These are phyloP conservation scores for Psilopsiagon aurifrons DNA, from an alignment of 2,113 vertebrate species.

Conservation along the genomic window DNA sequence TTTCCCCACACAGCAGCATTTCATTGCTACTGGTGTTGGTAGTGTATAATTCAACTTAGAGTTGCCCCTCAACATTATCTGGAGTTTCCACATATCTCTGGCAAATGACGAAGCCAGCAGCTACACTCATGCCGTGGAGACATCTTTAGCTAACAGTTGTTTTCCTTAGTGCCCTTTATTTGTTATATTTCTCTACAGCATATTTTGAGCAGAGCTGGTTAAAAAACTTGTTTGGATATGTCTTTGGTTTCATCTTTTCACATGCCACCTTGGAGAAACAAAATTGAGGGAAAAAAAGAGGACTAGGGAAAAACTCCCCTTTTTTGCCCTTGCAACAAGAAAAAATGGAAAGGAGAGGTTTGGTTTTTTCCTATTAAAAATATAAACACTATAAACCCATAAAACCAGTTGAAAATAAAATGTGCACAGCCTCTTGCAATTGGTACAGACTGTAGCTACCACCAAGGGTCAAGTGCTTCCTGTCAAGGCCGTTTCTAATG, in stretches of 20 bases:
- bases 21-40: not conserved
- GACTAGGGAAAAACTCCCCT: not conserved
- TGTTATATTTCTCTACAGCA: not conserved
- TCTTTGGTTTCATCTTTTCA: not conserved
- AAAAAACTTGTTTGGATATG: not conserved
- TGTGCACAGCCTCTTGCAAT: not conserved
- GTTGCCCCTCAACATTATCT: not conserved
- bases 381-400: not conserved
- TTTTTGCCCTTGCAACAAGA: not conserved
- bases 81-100: not conserved
- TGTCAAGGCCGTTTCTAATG: not conserved
- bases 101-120: not conserved
- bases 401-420: not conserved
- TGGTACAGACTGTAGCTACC: not conserved
- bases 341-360: not conserved
- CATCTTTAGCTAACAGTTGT: not conserved
- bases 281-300: not conserved
- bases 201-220: not conserved
- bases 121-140: not conserved
- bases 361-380: not conserved
- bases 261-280: not conserved
- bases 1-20: not conserved
- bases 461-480: slow-evolving; percentile 18
- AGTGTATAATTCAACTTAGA: not conserved
- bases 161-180: not conserved